Evolutionary conservation across 2,113 vertebrate genomes (phyloP).

Genomic region (Nesoenas mayeri): DNA sequence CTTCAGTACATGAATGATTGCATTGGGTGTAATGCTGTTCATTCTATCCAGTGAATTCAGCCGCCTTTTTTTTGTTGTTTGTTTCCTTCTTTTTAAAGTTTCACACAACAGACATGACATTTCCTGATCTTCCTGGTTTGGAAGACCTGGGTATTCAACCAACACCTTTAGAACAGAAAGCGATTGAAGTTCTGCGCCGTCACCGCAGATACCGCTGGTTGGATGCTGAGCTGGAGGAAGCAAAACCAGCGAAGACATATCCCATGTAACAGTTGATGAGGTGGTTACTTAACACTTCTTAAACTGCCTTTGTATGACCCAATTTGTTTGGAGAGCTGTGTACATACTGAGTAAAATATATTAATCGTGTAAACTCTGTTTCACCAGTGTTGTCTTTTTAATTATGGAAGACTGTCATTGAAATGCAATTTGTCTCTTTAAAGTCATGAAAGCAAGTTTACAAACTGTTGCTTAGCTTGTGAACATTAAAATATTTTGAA

Average conservation of each 20-base stretch:
- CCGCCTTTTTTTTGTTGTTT: background rate
- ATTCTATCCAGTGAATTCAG: background rate
- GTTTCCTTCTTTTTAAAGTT: constrained; percentile 73
- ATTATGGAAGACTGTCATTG: background rate
- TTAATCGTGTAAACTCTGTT: constrained; percentile 27
- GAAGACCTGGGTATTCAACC: constrained; percentile 88
- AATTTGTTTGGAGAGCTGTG: constrained; percentile 1
- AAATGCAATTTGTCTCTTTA: background rate
- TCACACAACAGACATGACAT: constrained; percentile 86
- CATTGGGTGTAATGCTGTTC: background rate
- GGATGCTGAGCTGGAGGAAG: constrained; percentile 81
- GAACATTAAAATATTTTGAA: background rate
- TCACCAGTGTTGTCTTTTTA: background rate
- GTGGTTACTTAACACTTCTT: background rate
- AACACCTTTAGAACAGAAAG: constrained; percentile 84
- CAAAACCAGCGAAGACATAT: constrained; percentile 84
- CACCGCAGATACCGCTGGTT: constrained; percentile 89
- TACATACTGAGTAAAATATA: constrained; percentile 37
- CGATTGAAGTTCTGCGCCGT: constrained; percentile 90
- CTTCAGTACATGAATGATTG: background rate
- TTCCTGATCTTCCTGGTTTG: constrained; percentile 88
- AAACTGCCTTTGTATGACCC: background rate
- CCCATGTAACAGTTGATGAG: constrained; percentile 62
- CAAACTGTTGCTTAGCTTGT: background rate
- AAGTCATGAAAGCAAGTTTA: background rate